Evolutionary conservation across 2,113 vertebrate species (phyloP), one percentile per base, ranked within the genome.

Genomic region (Engystomops pustulosus): DNA sequence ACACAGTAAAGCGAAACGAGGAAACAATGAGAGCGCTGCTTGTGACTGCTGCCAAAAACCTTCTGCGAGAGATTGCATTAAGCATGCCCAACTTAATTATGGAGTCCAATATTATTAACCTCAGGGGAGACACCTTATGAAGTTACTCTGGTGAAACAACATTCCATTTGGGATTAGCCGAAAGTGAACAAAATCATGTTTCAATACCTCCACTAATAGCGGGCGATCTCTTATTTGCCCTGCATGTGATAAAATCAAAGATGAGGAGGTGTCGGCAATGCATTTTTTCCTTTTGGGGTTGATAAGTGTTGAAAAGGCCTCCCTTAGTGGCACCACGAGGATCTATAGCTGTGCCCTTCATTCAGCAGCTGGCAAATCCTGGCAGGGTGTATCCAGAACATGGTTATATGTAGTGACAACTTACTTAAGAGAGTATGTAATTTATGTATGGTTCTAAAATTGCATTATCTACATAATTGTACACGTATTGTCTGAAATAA

Each of bases 71-170:
- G 53, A 62, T 62, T 62, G 30, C 53, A 79, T 65, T 79, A 79
- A 62, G 38, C 58, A 30, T 62, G 77, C 77, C 77, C 53, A 65
- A 62, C 77, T 60, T 79, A 79, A 79, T 79, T 79, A 79, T 44
- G 77, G 55, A 79, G 23, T 44, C 36, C 53, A 79, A 27, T 38
- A 44, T 45, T 79, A 79, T 79, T 79, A 79, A 79, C 77, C 77
- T 62, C 58, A 14, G 58, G 58, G 53, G 77, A 62, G 53, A 62
- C 15, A 27, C 53, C 77, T 77, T 55, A 79, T 47, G 77, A 79
- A 77, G 51, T 41, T 78, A 23, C 51, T 60, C 75, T 14, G 14
- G 77, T 11, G 38, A 79, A 47, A 67, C 77, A 45, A 45, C 36
- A 44, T 45, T 45, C 36, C 77, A 65, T 79, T 47, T 65, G 58